Conservation (phyloP, 30 jellyfish, hydroid and myxozoan species). For the Aurelia aurita region DNA sequence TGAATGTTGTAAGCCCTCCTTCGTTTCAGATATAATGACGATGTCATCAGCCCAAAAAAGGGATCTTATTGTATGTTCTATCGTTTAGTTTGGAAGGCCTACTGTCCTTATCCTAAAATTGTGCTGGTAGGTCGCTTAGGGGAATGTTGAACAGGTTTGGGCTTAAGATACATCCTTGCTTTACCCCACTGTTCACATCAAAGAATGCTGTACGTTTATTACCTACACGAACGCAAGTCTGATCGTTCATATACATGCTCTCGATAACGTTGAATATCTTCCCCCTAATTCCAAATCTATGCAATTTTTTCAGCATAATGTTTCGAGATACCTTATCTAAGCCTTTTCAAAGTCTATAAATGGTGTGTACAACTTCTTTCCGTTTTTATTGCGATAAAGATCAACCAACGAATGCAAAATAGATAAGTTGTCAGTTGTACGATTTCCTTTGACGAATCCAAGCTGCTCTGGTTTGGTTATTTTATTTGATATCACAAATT, state of each 20-base stretch:
- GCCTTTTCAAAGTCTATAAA: constrained; percentile 26
- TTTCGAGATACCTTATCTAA: constrained; percentile 31
- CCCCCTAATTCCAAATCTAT: constrained; percentile 32
- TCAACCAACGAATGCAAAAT: constrained; percentile 27
- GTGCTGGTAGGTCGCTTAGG: constrained; percentile 14
- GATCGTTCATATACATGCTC: constrained; percentile 28
- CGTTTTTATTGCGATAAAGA: constrained; percentile 25
- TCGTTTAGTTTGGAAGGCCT: too few species aligned
- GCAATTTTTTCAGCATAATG: too few species aligned
- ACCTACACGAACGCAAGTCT: constrained; percentile 30
- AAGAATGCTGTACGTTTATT: constrained; percentile 18
- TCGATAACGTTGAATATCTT: constrained; percentile 17
- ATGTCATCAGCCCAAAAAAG: too few species aligned
- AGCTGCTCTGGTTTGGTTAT: constrained; percentile 12
- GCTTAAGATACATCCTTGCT: too few species aligned
- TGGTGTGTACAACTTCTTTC: constrained; percentile 28
- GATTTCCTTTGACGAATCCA: not conserved
- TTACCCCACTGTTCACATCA: constrained; percentile 39
- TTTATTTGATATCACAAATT: constrained; percentile 1
- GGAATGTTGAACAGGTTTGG: constrained; percentile 7
- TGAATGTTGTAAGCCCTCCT: too few species aligned
- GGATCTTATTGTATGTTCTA: too few species aligned
- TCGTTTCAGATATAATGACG: too few species aligned
- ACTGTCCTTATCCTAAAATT: too few species aligned
- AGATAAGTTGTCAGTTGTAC: not conserved